These are phyloP conservation scores for Pseudococcus longispinus DNA, from an alignment of 2,888 invertebrate genomes.

Conservation along the genomic window DNA sequence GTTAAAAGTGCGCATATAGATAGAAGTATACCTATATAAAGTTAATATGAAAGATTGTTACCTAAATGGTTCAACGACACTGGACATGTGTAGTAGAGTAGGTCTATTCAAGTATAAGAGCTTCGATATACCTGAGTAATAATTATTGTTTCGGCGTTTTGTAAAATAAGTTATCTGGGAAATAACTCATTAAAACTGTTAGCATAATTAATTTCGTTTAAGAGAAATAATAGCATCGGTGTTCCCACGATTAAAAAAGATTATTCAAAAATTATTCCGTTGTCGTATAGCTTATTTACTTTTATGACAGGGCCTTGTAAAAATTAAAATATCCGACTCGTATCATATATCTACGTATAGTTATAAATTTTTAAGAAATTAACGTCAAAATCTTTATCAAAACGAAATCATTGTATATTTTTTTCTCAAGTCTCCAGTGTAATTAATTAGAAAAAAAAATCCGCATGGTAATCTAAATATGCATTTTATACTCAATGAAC, in stretches of 20 bases:
- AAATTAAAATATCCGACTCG: neutral
- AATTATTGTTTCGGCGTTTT: neutral
- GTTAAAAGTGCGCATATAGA: neutral
- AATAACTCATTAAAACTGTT: slow-evolving; percentile 29
- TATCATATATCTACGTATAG: neutral
- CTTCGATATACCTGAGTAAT: neutral
- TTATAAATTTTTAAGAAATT: slow-evolving; percentile 12
- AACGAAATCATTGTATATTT: neutral
- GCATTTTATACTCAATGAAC: neutral
- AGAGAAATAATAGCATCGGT: neutral
- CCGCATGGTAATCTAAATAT: neutral
- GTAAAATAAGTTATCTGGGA: neutral
- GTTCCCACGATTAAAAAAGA: slow-evolving; percentile 45
- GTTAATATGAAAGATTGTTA: neutral
- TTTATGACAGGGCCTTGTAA: neutral
- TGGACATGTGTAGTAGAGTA: neutral
- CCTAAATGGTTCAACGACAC: slow-evolving; percentile 1
- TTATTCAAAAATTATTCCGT: slow-evolving; percentile 33
- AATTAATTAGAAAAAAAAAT: neutral
- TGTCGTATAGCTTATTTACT: neutral
- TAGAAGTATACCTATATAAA: neutral
- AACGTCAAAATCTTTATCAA: neutral
- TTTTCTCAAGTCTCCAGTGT: neutral
- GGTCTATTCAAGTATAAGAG: neutral
- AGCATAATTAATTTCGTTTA: slow-evolving; percentile 29